Base-by-base conservation (phyloP, 2,797 vertebrate species). In the Melanotaenia maccullochi region DNA sequence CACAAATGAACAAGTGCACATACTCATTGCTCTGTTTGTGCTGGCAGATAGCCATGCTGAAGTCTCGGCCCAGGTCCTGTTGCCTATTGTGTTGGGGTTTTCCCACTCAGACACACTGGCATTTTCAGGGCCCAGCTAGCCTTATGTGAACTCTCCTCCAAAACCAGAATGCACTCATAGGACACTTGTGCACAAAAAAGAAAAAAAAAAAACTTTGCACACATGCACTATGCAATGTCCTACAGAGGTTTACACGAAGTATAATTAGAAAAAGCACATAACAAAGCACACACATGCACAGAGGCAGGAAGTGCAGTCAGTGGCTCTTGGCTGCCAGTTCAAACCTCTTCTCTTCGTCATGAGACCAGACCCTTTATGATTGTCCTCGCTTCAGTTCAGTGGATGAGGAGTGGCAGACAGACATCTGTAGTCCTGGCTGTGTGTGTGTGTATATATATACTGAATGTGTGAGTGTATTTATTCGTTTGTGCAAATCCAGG, bases 41-140 rank as follows among this genome's bases (percentile, higher is more conserved):
- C 73, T 88, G 85, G 88, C 76, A 55, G 35, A 73, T 80, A 61
- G 86, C 83, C 86, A 86, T 70, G 75, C 75, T 83, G 68, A 78
- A 88, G 79, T 79, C 83, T 78, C 72, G 55, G 79, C 79, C 65
- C 42, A 9, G 64, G 68, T 80, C 81, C 85, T 72, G 79, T 88
- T 91, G 87, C 81, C 83, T 80, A 88, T 92, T 92, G 89, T 93
- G 60, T 71, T 72, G 85, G 83, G 84, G 81, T 86, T 91, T 91
- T 92, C 90, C 90, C 90, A 83, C 81, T 91, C 82, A 84, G 89
- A 89, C 87, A 84, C 79, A 81, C 69, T 89, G 85, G 86, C 85
- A 89, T 86, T 82, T 79, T 74, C 75, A 83, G 71, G 70, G 78
- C 76, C 79, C 64, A 28, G 65, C 52, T 80, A 83, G 79, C 85